Percentiles rank a stretch among this genome's conserved stretches.
phyloP scores from a whole-genome alignment of 1,140 invertebrate species.

The Drosophila burlai region DNA sequence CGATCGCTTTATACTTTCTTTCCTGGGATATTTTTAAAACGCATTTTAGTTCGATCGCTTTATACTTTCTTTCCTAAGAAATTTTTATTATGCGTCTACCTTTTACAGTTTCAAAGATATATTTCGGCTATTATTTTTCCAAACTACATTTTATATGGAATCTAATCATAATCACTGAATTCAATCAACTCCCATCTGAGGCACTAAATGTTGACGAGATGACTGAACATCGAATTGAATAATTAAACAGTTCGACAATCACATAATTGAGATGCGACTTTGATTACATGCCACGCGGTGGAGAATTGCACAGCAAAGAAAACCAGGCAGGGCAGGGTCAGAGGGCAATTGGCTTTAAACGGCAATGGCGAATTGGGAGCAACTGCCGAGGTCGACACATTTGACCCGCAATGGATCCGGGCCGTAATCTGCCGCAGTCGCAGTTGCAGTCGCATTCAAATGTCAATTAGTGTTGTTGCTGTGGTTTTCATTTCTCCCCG shows the following conservation, averaged over 20 bases:
- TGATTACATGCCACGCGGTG: constrained; percentile 23
- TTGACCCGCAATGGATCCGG: constrained; percentile 64
- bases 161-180: background rate
- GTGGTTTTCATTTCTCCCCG: constrained; percentile 57
- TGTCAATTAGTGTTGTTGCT: constrained; percentile 76
- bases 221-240: constrained; percentile 31
- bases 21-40: too few species aligned
- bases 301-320: constrained; percentile 4
- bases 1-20: too few species aligned
- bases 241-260: constrained; percentile 36
- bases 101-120: background rate
- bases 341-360: constrained; percentile 45
- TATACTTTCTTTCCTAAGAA: too few species aligned
- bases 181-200: background rate
- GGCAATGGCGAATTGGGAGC: constrained; percentile 37
- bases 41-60: too few species aligned
- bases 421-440: constrained; percentile 46
- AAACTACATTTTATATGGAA: too few species aligned
- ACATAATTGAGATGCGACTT: constrained; percentile 43
- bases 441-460: constrained; percentile 36
- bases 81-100: background rate
- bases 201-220: constrained; percentile 16
- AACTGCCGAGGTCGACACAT: constrained; percentile 53
- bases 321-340: constrained; percentile 31
- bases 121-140: background rate